These are phyloP conservation scores for Carpatolechia fugitivella DNA, from an alignment of 2,888 invertebrate species.

Conservation along the genomic window DNA sequence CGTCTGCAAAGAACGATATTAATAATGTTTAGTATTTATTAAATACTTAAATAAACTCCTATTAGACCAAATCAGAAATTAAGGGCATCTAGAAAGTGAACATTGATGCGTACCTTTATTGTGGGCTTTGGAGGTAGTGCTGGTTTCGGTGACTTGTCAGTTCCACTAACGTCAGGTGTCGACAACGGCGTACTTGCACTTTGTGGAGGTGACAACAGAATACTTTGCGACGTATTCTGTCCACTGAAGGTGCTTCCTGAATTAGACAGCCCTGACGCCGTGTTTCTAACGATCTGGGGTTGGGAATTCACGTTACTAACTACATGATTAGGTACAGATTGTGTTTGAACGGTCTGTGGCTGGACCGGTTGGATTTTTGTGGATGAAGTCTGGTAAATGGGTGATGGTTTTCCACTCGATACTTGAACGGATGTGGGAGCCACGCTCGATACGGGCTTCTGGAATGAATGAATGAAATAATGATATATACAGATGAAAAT, in stretches of 20 bases:
- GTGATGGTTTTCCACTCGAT: constrained; percentile 83
- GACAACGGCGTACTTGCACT: constrained; percentile 80
- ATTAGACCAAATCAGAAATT: no score
- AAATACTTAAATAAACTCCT: no score
- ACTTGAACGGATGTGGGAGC: constrained; percentile 88
- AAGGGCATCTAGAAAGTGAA: background rate
- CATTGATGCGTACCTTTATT: constrained; percentile 66
- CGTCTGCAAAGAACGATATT: constrained; percentile 49
- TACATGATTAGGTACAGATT: constrained; percentile 69
- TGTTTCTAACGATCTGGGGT: constrained; percentile 75
- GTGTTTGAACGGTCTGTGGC: constrained; percentile 83
- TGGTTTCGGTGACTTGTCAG: constrained; percentile 83
- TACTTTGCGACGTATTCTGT: constrained; percentile 64
- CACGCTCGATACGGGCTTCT: constrained; percentile 93
- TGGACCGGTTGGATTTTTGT: constrained; percentile 90
- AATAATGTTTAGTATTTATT: background rate
- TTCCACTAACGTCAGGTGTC: constrained; percentile 73
- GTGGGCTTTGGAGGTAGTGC: constrained; percentile 92
- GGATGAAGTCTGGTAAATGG: constrained; percentile 89
- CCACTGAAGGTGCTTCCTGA: constrained; percentile 64
- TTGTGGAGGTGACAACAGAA: constrained; percentile 80
- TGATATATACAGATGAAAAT: constrained; percentile 70
- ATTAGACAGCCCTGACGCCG: constrained; percentile 73
- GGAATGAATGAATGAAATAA: constrained; percentile 72
- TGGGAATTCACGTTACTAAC: constrained; percentile 70